Evolutionary conservation across 1,140 invertebrate species (phyloP).

Genomic region (Trachymyrmex cornetzi): DNA sequence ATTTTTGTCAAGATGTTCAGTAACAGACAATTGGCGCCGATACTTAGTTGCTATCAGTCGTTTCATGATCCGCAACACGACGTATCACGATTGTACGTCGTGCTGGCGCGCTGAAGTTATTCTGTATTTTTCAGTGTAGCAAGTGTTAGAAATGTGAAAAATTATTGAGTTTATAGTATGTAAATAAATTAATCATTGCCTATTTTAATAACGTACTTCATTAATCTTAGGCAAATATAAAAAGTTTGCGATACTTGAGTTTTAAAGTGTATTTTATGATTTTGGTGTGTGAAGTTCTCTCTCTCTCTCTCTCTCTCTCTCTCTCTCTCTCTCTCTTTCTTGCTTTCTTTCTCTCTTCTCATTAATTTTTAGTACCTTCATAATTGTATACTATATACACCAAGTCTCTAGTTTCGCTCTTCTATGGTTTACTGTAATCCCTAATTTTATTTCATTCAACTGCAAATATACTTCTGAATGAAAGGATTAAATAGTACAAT

Average conservation of each 20-base stretch:
- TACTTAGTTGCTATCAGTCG: constrained; percentile 86
- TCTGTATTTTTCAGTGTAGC: constrained; percentile 72
- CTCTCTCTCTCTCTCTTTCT: constrained; percentile 50
- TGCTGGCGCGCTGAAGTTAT: constrained; percentile 65
- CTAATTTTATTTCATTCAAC: constrained; percentile 75
- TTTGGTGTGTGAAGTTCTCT: constrained; percentile 57
- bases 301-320: constrained; percentile 46
- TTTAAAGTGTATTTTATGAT: constrained; percentile 68
- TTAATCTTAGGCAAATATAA: constrained; percentile 83
- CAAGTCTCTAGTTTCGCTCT: constrained; percentile 74
- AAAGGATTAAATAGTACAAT: constrained; percentile 77
- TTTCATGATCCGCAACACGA: constrained; percentile 81
- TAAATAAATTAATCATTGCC: constrained; percentile 83
- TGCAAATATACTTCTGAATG: constrained; percentile 73
- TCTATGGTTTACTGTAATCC: constrained; percentile 64
- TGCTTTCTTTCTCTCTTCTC: neutral
- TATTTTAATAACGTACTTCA: constrained; percentile 78
- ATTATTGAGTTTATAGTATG: constrained; percentile 80
- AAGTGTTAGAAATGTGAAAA: constrained; percentile 82
- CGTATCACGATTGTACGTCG: constrained; percentile 46
- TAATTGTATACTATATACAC: constrained; percentile 82
- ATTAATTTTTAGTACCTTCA: constrained; percentile 84
- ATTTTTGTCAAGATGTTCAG: constrained; percentile 60
- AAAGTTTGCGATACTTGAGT: constrained; percentile 77
- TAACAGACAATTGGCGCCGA: constrained; percentile 80